Evolutionary conservation across 1,140 invertebrate species (phyloP).

Genomic region (Scaptomyza pallida): DNA sequence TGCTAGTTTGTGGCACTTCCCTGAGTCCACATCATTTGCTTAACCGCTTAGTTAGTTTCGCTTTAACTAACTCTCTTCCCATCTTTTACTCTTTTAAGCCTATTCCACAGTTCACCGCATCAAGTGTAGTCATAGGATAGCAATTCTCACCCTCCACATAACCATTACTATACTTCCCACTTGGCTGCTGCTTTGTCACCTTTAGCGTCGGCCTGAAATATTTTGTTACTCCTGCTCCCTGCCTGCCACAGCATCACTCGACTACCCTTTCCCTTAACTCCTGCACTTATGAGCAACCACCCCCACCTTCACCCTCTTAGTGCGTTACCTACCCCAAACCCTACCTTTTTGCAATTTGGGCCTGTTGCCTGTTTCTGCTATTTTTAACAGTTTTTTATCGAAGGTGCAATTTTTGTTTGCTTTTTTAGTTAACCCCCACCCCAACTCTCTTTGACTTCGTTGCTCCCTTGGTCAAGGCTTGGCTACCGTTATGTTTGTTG

Average conservation of each 20-base stretch:
- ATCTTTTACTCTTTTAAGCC: not conserved
- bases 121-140: not conserved
- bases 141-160: not conserved
- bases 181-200: slow-evolving; percentile 25
- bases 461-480: slow-evolving; percentile 13
- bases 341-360: not conserved
- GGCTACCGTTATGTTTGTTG: slow-evolving; percentile 57
- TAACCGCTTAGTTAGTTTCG: not conserved
- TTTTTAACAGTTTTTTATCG: slow-evolving; percentile 57
- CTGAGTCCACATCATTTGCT: not conserved
- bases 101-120: not conserved
- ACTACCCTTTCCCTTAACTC: not conserved
- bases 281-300: not conserved
- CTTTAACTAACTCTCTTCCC: not conserved
- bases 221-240: not conserved
- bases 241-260: not conserved
- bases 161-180: not conserved
- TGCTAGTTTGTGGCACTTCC: no score
- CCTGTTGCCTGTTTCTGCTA: slow-evolving; percentile 38
- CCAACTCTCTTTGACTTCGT: not conserved
- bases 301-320: not conserved
- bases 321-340: not conserved
- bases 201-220: slow-evolving; percentile 4
- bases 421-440: slow-evolving; percentile 22
- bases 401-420: slow-evolving; percentile 39